Evolutionary conservation across 2,113 vertebrate species (phyloP).

Genomic region (Callipepla californica): DNA sequence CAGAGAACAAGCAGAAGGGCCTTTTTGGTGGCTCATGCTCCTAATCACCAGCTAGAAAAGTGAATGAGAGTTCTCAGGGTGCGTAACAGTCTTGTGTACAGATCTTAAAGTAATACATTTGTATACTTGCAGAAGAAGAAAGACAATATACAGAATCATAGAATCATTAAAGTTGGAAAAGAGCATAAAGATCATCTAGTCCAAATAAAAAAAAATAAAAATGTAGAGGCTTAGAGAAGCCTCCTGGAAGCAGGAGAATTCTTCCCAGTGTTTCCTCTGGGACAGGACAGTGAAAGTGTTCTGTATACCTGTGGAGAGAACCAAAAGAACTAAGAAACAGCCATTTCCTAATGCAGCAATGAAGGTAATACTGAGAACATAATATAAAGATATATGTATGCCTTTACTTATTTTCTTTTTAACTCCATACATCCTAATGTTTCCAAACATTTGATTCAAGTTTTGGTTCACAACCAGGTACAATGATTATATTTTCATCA

Average conservation of each 20-base stretch:
- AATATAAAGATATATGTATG: background rate
- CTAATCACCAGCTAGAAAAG: background rate
- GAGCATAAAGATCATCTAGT: no score
- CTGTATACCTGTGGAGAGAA: background rate
- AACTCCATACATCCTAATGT: background rate
- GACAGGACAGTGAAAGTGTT: background rate
- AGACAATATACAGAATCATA: background rate
- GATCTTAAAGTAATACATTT: background rate
- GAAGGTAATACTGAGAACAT: background rate
- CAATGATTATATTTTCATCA: background rate
- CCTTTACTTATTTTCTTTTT: background rate
- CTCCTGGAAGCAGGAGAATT: background rate
- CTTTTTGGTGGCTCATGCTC: background rate
- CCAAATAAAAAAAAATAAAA: background rate
- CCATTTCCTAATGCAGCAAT: background rate
- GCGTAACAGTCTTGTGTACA: background rate
- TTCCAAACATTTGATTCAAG: background rate
- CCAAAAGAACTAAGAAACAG: background rate
- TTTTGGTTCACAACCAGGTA: background rate
- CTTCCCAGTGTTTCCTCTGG: background rate
- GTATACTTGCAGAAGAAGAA: background rate
- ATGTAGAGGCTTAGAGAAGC: background rate
- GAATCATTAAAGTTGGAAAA: no score
- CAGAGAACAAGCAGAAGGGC: accelerated
- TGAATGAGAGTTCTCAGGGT: background rate